Evolutionary conservation across 2,888 invertebrate genomes (phyloP).

Genomic region (Bimastos eiseni): DNA sequence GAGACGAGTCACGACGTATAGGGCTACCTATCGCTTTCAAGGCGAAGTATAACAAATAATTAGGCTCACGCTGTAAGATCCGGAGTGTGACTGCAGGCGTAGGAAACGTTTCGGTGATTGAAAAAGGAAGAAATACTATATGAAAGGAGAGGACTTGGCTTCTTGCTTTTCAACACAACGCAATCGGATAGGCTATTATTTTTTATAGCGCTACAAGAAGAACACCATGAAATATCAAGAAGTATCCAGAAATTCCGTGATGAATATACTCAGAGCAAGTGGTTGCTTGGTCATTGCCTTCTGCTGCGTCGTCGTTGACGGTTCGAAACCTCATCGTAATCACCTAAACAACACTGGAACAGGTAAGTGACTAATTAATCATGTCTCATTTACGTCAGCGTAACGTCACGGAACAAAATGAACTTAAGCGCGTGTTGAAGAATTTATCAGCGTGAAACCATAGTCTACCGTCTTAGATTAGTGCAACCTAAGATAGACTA

Average conservation of each 20-base stretch:
- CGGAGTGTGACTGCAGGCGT: background rate
- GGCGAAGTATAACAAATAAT: background rate
- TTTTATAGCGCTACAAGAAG: background rate
- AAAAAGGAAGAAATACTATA: background rate
- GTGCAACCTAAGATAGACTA: too few species aligned
- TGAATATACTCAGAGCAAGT: background rate
- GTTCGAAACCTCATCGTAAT: background rate
- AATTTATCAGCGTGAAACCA: too few species aligned
- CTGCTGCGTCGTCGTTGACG: conserved; percentile 13
- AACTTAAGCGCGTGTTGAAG: too few species aligned
- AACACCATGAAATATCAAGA: background rate
- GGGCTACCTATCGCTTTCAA: background rate
- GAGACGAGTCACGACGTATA: background rate
- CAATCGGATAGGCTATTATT: background rate
- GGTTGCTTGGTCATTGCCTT: background rate
- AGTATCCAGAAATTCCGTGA: background rate
- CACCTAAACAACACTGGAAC: background rate
- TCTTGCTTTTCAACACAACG: too few species aligned
- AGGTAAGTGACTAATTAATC: too few species aligned
- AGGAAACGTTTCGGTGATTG: background rate
- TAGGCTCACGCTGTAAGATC: background rate
- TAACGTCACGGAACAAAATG: too few species aligned
- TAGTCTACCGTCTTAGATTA: too few species aligned
- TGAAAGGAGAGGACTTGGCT: background rate
- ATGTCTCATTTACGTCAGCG: too few species aligned